A percentile compares a stretch with the other conserved stretches of the same genome.
Evolutionary conservation across 2,113 vertebrate species (phyloP).

Genomic region (Casuarius casuarius): DNA sequence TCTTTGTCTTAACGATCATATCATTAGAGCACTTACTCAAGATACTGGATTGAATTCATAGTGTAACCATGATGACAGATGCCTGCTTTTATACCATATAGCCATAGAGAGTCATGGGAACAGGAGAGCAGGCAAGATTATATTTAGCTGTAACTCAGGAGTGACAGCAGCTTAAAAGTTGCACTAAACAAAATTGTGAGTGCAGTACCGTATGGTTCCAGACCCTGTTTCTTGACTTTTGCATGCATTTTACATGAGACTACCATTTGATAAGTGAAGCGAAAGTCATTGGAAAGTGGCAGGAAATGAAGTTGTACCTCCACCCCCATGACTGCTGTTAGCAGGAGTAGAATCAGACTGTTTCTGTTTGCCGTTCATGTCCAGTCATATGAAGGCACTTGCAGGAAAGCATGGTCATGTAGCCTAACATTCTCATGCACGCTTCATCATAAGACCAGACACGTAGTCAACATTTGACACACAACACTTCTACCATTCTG

Average conservation of each 20-base stretch:
- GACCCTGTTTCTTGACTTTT: neutral
- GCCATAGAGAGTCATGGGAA: neutral
- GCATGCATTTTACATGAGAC: neutral
- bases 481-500: neutral
- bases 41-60: neutral
- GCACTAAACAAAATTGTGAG: neutral
- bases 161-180: neutral
- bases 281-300: neutral
- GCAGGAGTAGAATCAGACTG: neutral
- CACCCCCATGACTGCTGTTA: neutral
- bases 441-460: neutral
- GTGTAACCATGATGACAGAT: neutral
- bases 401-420: neutral
- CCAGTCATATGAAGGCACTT: neutral
- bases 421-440: rapidly evolving
- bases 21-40: neutral
- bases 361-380: neutral
- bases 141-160: neutral
- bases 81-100: neutral
- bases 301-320: neutral
- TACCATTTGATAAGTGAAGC: neutral
- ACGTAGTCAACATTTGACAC: rapidly evolving
- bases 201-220: neutral
- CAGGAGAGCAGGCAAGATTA: neutral
- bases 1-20: neutral